Evolutionary conservation across 2,113 vertebrate genomes (phyloP).

Genomic region (Pseudorhombus dupliciocellatus): DNA sequence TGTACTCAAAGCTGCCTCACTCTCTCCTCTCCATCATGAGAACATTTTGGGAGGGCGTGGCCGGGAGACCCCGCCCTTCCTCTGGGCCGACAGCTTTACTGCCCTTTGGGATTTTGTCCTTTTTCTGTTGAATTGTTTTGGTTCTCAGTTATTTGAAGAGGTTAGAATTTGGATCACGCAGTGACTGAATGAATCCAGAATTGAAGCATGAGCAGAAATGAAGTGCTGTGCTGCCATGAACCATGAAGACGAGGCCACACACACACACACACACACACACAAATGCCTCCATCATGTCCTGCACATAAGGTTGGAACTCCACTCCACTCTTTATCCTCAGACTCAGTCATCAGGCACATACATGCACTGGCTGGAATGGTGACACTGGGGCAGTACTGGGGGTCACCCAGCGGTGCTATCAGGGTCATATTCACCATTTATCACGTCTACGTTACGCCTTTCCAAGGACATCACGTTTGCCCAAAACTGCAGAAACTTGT

Average conservation of each 20-base stretch:
- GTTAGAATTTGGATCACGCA: slow-evolving; percentile 24
- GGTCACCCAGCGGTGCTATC: no score
- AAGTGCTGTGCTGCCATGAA: slow-evolving; percentile 37
- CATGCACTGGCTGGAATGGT: no score
- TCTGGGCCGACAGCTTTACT: slow-evolving; percentile 2
- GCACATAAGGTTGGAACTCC: not conserved
- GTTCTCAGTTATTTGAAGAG: not conserved
- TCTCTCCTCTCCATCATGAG: not conserved
- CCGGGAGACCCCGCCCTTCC: not conserved
- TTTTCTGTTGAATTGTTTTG: not conserved
- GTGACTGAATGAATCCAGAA: slow-evolving; percentile 44
- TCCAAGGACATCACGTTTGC: no score
- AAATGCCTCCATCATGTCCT: not conserved
- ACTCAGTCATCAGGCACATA: not conserved
- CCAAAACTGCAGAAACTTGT: no score
- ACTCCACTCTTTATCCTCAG: not conserved
- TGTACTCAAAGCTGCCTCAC: not conserved
- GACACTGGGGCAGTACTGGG: no score
- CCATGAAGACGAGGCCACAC: slow-evolving; percentile 24
- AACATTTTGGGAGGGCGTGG: not conserved
- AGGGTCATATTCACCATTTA: no score
- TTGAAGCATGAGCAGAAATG: slow-evolving; percentile 45
- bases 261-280: slow-evolving; percentile 4
- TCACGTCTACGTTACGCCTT: no score
- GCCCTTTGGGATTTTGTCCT: slow-evolving; percentile 24